Evolutionary conservation across 2,113 vertebrate genomes (phyloP).

Genomic region (Neoarius graeffei): DNA sequence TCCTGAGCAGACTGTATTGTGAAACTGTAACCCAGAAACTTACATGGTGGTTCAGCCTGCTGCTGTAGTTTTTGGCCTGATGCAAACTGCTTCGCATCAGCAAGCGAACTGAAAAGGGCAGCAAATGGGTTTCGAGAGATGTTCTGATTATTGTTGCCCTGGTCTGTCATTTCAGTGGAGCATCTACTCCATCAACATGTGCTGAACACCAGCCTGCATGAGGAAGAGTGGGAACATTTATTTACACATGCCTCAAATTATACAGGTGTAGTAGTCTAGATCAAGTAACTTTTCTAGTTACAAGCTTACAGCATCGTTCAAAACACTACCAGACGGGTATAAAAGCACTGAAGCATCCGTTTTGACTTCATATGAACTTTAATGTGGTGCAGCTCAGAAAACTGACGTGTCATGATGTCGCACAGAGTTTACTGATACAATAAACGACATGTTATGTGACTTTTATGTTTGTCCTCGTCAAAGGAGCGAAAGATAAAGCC

Average conservation of each 20-base stretch:
- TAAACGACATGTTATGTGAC: neutral
- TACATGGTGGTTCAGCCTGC: conserved; percentile 77
- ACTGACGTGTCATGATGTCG: neutral
- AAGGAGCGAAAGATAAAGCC: neutral
- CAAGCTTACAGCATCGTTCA: neutral
- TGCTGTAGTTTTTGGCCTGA: conserved; percentile 83
- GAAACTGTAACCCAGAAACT: conserved; percentile 52
- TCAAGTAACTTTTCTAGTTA: neutral
- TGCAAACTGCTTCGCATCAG: conserved; percentile 94
- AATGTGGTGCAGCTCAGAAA: neutral
- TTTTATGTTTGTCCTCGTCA: neutral
- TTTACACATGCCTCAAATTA: neutral
- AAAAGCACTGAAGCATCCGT: neutral
- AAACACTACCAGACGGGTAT: neutral
- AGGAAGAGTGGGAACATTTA: neutral
- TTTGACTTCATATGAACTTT: neutral
- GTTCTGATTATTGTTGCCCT: conserved; percentile 97
- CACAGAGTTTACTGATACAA: neutral
- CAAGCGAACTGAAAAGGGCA: conserved; percentile 93
- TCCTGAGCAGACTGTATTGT: neutral
- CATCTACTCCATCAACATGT: conserved; percentile 78
- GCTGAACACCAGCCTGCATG: conserved; percentile 53
- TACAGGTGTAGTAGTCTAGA: neutral
- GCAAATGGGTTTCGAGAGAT: conserved; percentile 97
- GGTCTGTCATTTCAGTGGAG: conserved; percentile 94